Conservation (phyloP, 1,140 invertebrate genomes). For the Ostrea denselamellosa region DNA sequence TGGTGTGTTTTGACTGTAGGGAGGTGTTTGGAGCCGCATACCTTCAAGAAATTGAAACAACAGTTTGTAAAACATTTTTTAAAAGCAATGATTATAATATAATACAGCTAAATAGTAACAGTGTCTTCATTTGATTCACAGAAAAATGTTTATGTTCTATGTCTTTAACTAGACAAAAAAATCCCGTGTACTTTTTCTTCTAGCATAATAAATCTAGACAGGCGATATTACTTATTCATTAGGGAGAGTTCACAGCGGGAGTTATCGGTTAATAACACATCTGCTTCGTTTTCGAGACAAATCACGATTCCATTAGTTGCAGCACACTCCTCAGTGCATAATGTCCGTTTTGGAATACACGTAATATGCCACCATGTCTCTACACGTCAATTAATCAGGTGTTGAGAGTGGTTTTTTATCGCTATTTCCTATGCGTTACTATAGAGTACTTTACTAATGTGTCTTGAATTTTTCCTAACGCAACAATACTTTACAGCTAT, state of each 20-base stretch:
- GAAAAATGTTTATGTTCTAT: no score
- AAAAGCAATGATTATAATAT: no score
- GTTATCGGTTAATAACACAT: constrained; percentile 27
- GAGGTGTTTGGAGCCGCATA: constrained; percentile 57
- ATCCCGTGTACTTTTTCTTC: neutral
- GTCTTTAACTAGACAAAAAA: no score
- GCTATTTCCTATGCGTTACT: neutral
- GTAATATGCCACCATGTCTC: neutral
- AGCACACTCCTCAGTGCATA: constrained; percentile 1
- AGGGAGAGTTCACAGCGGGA: constrained; percentile 19
- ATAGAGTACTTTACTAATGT: no score
- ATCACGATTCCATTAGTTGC: neutral
- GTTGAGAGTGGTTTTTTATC: neutral
- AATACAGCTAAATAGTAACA: no score
- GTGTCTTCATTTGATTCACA: no score
- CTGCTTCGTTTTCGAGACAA: constrained; percentile 34
- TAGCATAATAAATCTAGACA: neutral
- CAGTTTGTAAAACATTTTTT: neutral
- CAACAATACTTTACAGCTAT: neutral
- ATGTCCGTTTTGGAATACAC: constrained; percentile 8
- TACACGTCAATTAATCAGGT: neutral
- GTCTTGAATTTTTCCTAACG: no score
- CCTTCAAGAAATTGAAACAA: constrained; percentile 58
- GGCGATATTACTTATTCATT: constrained; percentile 29
- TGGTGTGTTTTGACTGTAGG: constrained; percentile 55